Conservation (phyloP, 2,888 invertebrate genomes). For the Drosophila kokeensis region DNA sequence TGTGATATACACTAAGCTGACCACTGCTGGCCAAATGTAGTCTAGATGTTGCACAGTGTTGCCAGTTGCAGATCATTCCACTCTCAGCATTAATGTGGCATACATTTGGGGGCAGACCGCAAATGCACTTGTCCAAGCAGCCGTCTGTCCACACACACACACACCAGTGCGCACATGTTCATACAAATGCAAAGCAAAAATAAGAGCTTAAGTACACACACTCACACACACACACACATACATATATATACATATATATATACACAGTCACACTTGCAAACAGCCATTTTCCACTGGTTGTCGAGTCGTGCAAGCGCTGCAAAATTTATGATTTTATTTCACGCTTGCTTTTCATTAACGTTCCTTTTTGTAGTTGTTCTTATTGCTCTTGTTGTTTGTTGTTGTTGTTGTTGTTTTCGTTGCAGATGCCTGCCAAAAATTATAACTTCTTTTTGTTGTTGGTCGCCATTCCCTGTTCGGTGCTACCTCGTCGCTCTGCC, state of each 20-base stretch:
- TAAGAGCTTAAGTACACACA: conserved; percentile 28
- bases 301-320: conserved; percentile 56
- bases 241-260: no score
- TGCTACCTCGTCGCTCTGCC: conserved; percentile 51
- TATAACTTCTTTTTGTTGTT: conserved; percentile 45
- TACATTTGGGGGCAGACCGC: conserved; percentile 70
- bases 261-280: conserved; percentile 12
- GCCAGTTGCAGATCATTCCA: conserved; percentile 43
- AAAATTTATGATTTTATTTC: conserved; percentile 81
- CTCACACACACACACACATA: conserved; percentile 17
- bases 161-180: conserved; percentile 30
- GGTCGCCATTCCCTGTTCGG: conserved; percentile 56
- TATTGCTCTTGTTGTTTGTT: conserved; percentile 8
- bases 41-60: conserved; percentile 25
- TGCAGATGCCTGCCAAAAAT: conserved; percentile 49
- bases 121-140: conserved; percentile 71
- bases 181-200: conserved; percentile 66
- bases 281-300: conserved; percentile 44
- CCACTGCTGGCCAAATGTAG: conserved; percentile 59
- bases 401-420: conserved; percentile 23
- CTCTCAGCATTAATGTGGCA: conserved; percentile 70
- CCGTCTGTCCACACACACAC: conserved; percentile 30
- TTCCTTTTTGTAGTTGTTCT: conserved; percentile 44
- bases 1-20: conserved; percentile 65
- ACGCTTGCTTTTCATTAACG: conserved; percentile 81